Base-by-base conservation (phyloP, 1,140 invertebrate species). In the Orchestia grillus region DNA sequence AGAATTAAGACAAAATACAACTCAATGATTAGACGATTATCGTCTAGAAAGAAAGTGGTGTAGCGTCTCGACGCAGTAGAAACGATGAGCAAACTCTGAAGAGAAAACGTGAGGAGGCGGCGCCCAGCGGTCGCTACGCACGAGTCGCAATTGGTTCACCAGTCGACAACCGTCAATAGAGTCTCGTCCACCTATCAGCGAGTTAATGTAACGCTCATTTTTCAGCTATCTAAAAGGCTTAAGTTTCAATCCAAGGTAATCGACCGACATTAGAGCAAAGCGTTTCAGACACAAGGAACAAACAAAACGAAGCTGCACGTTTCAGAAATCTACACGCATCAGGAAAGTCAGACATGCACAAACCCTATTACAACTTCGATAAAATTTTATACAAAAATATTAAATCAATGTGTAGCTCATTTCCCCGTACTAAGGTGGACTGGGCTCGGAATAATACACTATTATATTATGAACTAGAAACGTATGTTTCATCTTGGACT, bases 81-180 rank as follows among this genome's bases (percentile, higher is more conserved):
- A 4, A 28, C 8, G 88, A 90, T 43, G 88, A 90, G 43, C 41
- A 19, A 90, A 77, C 28, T 77, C 43, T 8, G 4, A 90, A 90
- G 88, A 44, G 41, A 90, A 44, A 44, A 90, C 88, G 28, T 4
- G 88, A 44, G 41, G 41, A 94, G 43, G 44, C 28, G 43, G 44
- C 44, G 19, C 11, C 19, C 92, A 94, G 44, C 92, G 92, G 92
- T 47, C 92, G 92, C 44, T 94, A 45, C 92, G 92, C 92, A 94
- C 92, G 92, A 94, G 92, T 94, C 92, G 11, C 92, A 94, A 94
- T 94, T 94, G 92, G 8, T 92, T 42, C 44, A n/a, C 92, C 88
- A n/a, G 92, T 91, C 92, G 44, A 8, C 92, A 40, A 94, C 43
- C 92, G 44, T 94, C 92, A 40, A 45, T 94, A 44, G 44, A 4